Evolutionary conservation across 2,888 invertebrate genomes (phyloP), one percentile per base, ranked within the genome.

Genomic region (Agrochola macilenta): DNA sequence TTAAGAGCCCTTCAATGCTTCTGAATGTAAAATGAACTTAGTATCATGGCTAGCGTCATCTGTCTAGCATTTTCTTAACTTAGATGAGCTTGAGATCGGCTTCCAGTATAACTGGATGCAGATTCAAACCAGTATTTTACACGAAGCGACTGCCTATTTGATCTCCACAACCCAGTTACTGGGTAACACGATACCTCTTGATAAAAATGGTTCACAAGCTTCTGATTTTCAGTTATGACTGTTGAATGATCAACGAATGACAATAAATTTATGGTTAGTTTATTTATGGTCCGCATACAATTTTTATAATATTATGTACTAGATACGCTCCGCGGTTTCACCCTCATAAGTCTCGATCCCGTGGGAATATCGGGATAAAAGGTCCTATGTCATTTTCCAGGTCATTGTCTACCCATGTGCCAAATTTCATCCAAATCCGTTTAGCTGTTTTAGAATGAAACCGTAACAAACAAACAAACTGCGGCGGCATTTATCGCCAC

Each of bases 1-100:
- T 65, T 82, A 75, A 75, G 52, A 35, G 54, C 23, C 30, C 39
- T 82, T 49, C 30, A 64, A 35, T 20, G 49, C 14, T 26, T 43
- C 12, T 58, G 75, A 75, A 58, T 65, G 4, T 63, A 26, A 23
- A 14, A 39, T 75, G n/a, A 74, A n/a, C 43, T 49, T 17, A 30
- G 17, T 68, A 58, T 35, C 7, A 58, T 14, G 26, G 1, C 14
- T 39, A 5, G 20, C 23, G 43, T 61, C 26, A 26, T 61, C 30
- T 46, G 43, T 2, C 8, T 17, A 30, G 23, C 17, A 23, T 70
- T 46, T 70, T 26, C 14, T 12, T 12, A 43, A 43, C 39, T 64
- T 12, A 17, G 39, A 23, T 23, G 11, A 35, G 7, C 23, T 23
- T 35, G 20, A 8, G 39, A 5, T 64, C 8, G n/a, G 39, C n/a